Evolutionary conservation across 2,113 vertebrate genomes (phyloP), one percentile per base, ranked within the genome.

Genomic region (Aepyceros melampus): DNA sequence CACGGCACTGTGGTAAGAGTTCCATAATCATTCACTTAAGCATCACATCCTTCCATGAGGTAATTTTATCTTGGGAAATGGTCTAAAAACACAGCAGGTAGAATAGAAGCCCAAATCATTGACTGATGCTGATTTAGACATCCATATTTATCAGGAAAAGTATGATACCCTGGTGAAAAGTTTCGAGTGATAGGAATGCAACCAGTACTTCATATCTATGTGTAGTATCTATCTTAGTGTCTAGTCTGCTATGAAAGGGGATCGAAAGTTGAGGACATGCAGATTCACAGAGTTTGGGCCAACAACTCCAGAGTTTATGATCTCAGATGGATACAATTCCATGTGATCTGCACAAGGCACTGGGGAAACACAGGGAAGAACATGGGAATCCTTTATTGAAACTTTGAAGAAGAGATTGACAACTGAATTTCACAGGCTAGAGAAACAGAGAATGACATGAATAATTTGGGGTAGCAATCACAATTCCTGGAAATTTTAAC

Each of bases 221-320:
- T 17, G 62, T 64, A 64, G 31, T n/a, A 17, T n/a, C 3, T 64
- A 64, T 64, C 7, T 64, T 33, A 64, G 31, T 64, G 17, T 64
- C 31, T 33, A 64, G 67, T 2, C 67, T 74, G 67, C 67, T 74
- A 74, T 12, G 5, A 40, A 23, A 40, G 10, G 8, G n/a, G 19
- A 10, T 36, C 0, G 0, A 23, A 40, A 12, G n/a, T 11, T 23
- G 36, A 40, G 67, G 19, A 13, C 0, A 2, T 74, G 9, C 19
- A 74, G 10, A 40, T 40, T 74, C 67, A 36, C n/a, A 40, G 9
- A 36, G 64, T 40, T 11, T 40, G n/a, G 21, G n/a, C 10, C 17
- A 74, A 74, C 0, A 0, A 36, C 36, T 74, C 67, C 19, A 11
- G 4, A 40, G 67, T 74, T 74, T 40, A 40, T 40, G 5, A 0